Conservation (phyloP, 2,888 invertebrate genomes). For the Chromoteleia sp. region DNA sequence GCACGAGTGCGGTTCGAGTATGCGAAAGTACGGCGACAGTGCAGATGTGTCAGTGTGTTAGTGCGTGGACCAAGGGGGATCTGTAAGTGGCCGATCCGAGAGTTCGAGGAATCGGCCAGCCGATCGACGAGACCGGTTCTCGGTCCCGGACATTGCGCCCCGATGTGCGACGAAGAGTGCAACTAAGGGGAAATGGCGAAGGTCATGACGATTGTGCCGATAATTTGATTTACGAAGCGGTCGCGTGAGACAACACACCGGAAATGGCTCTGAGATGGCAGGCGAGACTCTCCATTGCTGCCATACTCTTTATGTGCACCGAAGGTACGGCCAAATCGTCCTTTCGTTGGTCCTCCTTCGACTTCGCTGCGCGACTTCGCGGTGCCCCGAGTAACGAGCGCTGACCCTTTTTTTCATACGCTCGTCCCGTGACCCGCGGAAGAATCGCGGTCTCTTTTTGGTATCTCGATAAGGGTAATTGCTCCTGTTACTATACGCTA, state of each 20-base stretch:
- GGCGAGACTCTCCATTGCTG: slow-evolving; percentile 83
- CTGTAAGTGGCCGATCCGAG: slow-evolving; percentile 12
- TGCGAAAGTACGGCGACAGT: slow-evolving; percentile 14
- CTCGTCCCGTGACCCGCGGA: not conserved
- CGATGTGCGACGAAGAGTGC: slow-evolving; percentile 31
- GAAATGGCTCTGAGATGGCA: slow-evolving; percentile 84
- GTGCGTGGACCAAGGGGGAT: slow-evolving; percentile 20
- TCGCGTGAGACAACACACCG: slow-evolving; percentile 72
- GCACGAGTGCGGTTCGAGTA: not conserved
- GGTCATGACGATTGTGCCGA: slow-evolving; percentile 72
- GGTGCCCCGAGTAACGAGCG: not conserved
- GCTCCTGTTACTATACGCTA: not conserved
- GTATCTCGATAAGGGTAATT: not conserved
- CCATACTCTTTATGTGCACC: slow-evolving; percentile 83
- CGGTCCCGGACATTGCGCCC: slow-evolving; percentile 13
- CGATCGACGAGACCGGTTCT: slow-evolving; percentile 14
- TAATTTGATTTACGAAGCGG: slow-evolving; percentile 74
- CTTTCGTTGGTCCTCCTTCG: too few relatives aligned
- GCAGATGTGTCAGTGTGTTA: slow-evolving; percentile 45
- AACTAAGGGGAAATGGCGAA: slow-evolving; percentile 20
- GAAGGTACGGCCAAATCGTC: slow-evolving; percentile 79
- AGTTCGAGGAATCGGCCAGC: not conserved
- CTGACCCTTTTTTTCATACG: not conserved
- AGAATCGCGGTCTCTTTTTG: not conserved
- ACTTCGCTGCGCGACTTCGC: not conserved